Base-by-base conservation (phyloP, 2,113 vertebrate genomes). In the Tangachromis dhanisi region DNA sequence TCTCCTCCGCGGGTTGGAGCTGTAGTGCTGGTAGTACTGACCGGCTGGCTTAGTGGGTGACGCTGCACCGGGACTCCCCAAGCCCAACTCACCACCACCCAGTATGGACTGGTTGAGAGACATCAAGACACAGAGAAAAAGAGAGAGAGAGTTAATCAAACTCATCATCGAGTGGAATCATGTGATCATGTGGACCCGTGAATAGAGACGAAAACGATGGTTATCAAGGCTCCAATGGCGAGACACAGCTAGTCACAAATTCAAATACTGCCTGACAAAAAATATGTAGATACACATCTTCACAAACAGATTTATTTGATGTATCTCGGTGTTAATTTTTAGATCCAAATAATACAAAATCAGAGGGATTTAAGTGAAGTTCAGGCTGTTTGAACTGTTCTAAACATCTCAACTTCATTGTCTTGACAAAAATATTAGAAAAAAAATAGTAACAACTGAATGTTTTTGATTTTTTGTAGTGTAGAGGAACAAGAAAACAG, bases 21-120 rank as follows among this genome's bases (percentile, higher is more conserved):
- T 96, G 94, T 97, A 97, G 95, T 98, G 98, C 94, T 98, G 98
- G 94, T 98, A 99, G 95, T 98, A 99, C 96, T 98, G 98, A 71
- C 97, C 97, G 47, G 97, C 97, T 19, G 98, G 97, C 92, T 98
- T 99, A 86, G 97, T 97, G 92, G 98, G 98, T 29, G 98, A 99
- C 51, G 98, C 94, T 9, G 98, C 96, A 87, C 97, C 97, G n/a
- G 98, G 97, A 91, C 97, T 98, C 95, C 97, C 97, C 97, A 98
- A 96, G 83, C 97, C 98, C 97, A 99, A 96, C 92, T 99, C 98
- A 63, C 97, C 97, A 89, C 97, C 97, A 90, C 97, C 98, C 83
- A 98, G 97, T 93, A 90, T 84, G 82, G 91, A 92, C 94, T 96
- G 87, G 45, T 8, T 4, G 33, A 80, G 68, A 87, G 24, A 80